phyloP scores from a whole-genome alignment of 2,113 vertebrate species.

The Apodemus speciosus region DNA sequence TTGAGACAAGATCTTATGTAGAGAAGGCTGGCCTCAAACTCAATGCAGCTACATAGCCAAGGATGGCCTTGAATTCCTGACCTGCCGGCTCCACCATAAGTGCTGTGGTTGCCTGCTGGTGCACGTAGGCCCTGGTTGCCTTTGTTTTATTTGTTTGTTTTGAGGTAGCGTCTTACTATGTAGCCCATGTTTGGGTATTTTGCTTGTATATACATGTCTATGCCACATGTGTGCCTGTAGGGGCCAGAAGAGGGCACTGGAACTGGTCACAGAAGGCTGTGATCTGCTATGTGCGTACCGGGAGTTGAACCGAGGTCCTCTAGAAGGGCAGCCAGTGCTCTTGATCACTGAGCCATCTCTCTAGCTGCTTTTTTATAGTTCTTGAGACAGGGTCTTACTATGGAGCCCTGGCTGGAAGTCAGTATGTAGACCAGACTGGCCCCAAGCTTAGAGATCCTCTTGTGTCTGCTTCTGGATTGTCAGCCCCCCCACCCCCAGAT shows the following conservation, averaged over 20 bases:
- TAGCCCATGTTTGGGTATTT: not conserved
- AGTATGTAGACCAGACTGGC: not conserved
- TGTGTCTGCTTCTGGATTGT: not conserved
- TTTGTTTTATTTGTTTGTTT: not conserved
- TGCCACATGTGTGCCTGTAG: not conserved
- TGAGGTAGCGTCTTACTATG: not conserved
- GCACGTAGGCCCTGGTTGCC: not conserved
- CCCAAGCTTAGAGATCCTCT: not conserved
- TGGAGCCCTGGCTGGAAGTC: not conserved
- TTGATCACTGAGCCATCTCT: not conserved
- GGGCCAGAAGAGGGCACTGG: not conserved
- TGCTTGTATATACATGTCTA: not conserved
- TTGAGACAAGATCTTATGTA: not conserved
- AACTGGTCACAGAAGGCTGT: not conserved
- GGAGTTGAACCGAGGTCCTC: not conserved
- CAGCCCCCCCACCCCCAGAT: not conserved
- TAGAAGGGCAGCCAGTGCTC: not conserved
- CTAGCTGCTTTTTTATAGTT: not conserved
- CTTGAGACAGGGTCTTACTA: not conserved
- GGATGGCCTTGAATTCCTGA: not conserved
- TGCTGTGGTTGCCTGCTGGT: not conserved
- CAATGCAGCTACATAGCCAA: not conserved
- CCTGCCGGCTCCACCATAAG: not conserved
- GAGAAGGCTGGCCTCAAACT: not conserved
- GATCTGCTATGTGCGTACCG: too few species aligned